Percentiles rank a stretch among this genome's conserved stretches.
These are phyloP conservation scores for Thysanoteuthis rhombus DNA, from an alignment of 2,888 invertebrate genomes.

Conservation along the genomic window DNA sequence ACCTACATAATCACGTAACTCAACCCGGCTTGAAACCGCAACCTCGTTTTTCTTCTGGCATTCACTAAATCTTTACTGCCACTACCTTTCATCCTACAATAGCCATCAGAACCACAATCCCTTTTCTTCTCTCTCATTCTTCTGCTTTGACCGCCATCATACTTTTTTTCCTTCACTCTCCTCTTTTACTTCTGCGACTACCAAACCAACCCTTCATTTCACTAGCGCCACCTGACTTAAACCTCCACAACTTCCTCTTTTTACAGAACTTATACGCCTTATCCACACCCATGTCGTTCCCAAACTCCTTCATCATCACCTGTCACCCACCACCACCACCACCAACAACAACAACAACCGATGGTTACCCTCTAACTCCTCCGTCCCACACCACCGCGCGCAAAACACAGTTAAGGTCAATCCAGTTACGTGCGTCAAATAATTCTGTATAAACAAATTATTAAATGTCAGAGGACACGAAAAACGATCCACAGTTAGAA, in stretches of 20 bases:
- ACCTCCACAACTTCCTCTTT: neutral
- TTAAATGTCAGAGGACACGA: slow-evolving; percentile 12
- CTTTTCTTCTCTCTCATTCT: neutral
- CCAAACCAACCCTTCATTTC: neutral
- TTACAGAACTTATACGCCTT: too few species aligned
- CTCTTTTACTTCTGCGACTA: neutral
- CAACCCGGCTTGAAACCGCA: neutral
- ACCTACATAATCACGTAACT: neutral
- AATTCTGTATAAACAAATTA: neutral
- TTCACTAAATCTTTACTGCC: neutral
- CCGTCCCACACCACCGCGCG: neutral
- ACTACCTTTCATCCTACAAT: neutral
- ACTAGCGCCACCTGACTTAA: neutral
- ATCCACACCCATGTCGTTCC: neutral
- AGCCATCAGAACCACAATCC: neutral
- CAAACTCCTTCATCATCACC: neutral
- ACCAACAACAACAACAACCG: neutral
- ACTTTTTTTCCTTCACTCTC: neutral
- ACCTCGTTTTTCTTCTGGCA: neutral
- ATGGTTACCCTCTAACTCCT: neutral
- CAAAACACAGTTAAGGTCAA: slow-evolving; percentile 12
- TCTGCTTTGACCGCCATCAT: neutral
- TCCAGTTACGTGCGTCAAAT: neutral
- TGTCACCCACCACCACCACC: neutral
- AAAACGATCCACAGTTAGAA: neutral